These are phyloP conservation scores for Zaprionus taronus DNA, from an alignment of 1,140 invertebrate species.

Conservation along the genomic window DNA sequence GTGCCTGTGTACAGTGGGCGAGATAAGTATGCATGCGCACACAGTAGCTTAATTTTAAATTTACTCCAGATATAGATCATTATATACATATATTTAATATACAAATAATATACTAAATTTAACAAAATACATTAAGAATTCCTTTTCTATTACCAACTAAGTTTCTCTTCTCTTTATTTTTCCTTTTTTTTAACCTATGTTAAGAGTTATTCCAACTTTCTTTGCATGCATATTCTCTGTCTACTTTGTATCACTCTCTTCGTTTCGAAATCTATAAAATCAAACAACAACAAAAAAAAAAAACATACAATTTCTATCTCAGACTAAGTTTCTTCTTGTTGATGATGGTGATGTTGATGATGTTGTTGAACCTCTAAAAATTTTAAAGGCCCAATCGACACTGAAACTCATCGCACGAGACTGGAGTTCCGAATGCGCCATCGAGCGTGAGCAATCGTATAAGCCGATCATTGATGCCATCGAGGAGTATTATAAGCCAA, in stretches of 20 bases:
- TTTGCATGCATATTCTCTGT: background rate
- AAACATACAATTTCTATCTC: slow-evolving; percentile 32
- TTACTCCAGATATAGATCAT: background rate
- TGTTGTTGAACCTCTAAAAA: slow-evolving; percentile 83
- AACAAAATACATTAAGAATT: background rate
- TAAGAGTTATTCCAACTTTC: background rate
- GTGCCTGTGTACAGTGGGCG: background rate
- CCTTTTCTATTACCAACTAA: background rate
- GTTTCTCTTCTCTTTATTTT: background rate
- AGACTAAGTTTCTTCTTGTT: slow-evolving; percentile 66
- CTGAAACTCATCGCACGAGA: slow-evolving; percentile 98
- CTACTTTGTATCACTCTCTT: background rate
- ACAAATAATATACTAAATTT: too few species aligned
- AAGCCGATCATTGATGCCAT: slow-evolving; percentile 95
- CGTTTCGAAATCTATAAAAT: slow-evolving; percentile 1
- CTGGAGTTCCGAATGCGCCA: slow-evolving; percentile 94
- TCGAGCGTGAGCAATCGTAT: slow-evolving; percentile 95
- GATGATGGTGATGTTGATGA: slow-evolving; percentile 56
- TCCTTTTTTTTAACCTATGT: background rate
- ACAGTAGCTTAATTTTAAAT: background rate
- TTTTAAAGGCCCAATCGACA: slow-evolving; percentile 92
- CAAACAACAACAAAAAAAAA: slow-evolving; percentile 24
- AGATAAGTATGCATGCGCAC: background rate
- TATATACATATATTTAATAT: background rate
- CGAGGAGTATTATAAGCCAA: slow-evolving; percentile 89